A percentile compares a stretch with the other conserved stretches of the same genome.
Conservation (phyloP, 2,113 vertebrate genomes). For the Amblyopsis rosae region DNA sequence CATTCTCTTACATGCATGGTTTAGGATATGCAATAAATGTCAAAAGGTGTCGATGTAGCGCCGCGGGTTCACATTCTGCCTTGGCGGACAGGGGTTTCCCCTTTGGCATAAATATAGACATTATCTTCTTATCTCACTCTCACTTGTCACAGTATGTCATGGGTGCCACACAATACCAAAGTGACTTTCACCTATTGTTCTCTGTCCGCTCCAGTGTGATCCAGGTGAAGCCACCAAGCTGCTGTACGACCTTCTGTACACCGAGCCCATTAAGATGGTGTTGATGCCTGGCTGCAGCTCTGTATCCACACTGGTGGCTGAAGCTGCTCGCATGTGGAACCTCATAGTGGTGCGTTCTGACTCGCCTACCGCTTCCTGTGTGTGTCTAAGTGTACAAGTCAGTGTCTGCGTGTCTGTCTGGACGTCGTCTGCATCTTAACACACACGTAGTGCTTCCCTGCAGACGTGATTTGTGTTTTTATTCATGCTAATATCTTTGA, state of each 20-base stretch:
- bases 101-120: no score
- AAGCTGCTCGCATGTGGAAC: constrained; percentile 96
- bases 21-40: no score
- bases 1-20: no score
- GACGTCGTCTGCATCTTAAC: not conserved
- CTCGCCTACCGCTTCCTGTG: not conserved
- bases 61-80: no score
- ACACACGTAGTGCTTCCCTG: not conserved
- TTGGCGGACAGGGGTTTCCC: no score
- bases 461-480: not conserved
- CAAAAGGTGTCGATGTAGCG: no score
- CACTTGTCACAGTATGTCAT: no score
- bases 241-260: constrained; percentile 93
- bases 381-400: not conserved
- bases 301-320: constrained; percentile 91
- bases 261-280: constrained; percentile 94
- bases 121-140: no score
- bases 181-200: not conserved
- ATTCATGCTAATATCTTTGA: not conserved
- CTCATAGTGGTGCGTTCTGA: constrained; percentile 88
- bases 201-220: constrained; percentile 80
- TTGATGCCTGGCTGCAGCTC: constrained; percentile 94
- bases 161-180: no score
- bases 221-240: constrained; percentile 92
- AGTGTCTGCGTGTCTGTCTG: not conserved